A percentile compares a stretch with the other conserved stretches of the same genome.
Conservation (phyloP, 2,888 invertebrate species). For the Schrankia costaestrigalis region DNA sequence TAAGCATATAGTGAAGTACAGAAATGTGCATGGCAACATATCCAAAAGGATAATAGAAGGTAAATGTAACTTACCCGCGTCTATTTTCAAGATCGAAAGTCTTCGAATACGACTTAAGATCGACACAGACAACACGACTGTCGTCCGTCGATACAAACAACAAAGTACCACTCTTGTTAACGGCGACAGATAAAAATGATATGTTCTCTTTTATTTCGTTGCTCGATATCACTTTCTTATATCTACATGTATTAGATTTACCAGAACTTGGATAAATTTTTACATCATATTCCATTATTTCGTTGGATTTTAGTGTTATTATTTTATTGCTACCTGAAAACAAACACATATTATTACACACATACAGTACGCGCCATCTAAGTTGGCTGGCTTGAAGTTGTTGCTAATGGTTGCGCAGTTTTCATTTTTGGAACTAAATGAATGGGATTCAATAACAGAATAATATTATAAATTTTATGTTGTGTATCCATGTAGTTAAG, state of each 20-base stretch:
- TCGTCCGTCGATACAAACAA: constrained; percentile 71
- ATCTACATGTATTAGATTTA: constrained; percentile 43
- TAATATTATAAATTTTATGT: too few relatives aligned
- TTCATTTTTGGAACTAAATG: too few relatives aligned
- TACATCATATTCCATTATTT: constrained; percentile 58
- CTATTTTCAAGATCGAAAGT: constrained; percentile 67
- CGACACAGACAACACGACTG: constrained; percentile 62
- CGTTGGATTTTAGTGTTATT: constrained; percentile 58
- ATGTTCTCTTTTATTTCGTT: constrained; percentile 54
- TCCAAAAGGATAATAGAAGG: too few relatives aligned
- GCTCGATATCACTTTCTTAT: constrained; percentile 46
- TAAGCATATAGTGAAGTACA: too few relatives aligned
- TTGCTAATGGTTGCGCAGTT: too few relatives aligned
- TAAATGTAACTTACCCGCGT: constrained; percentile 71
- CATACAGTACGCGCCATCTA: too few relatives aligned
- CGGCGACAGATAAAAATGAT: constrained; percentile 57
- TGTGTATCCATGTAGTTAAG: too few relatives aligned
- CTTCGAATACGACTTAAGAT: constrained; percentile 57
- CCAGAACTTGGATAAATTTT: constrained; percentile 38
- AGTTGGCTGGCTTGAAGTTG: too few relatives aligned
- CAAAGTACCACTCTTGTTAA: constrained; percentile 63
- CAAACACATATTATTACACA: too few relatives aligned
- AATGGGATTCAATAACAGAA: too few relatives aligned
- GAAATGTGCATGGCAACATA: too few relatives aligned
- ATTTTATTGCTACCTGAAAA: constrained; percentile 64